Evolutionary conservation across 2,797 vertebrate species (phyloP).

Genomic region (Cyprinodon diabolis): DNA sequence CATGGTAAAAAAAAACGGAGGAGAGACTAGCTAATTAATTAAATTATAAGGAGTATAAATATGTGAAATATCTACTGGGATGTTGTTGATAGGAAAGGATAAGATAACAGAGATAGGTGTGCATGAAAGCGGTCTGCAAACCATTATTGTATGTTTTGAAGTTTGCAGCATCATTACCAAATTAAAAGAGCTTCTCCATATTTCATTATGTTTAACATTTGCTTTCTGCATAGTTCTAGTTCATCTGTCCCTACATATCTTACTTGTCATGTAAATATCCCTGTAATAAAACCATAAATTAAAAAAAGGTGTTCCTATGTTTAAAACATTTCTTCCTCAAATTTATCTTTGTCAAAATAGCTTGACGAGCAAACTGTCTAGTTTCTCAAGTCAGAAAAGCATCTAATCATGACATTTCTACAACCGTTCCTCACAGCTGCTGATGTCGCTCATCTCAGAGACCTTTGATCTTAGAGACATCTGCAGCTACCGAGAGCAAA

Average conservation of each 20-base stretch:
- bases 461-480: background rate
- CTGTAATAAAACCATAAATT: background rate
- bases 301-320: background rate
- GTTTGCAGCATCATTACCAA: background rate
- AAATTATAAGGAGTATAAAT: too few relatives aligned
- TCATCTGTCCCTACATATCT: background rate
- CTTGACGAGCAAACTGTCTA: background rate
- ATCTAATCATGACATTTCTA: background rate
- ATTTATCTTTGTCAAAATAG: background rate
- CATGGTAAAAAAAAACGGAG: too few relatives aligned
- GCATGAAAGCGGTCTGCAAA: background rate
- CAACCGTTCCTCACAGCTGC: background rate
- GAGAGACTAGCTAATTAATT: background rate
- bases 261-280: background rate
- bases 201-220: background rate
- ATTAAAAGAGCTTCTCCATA: background rate
- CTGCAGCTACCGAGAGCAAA: background rate
- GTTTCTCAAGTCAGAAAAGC: background rate
- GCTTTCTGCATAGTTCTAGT: background rate
- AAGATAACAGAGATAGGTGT: background rate
- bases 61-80: too few relatives aligned
- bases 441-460: background rate
- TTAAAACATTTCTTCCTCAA: background rate
- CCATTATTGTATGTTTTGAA: background rate
- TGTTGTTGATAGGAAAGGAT: too few relatives aligned